Evolutionary conservation across 2,888 invertebrate species (phyloP).

Genomic region (Brachyopa scutellaris): DNA sequence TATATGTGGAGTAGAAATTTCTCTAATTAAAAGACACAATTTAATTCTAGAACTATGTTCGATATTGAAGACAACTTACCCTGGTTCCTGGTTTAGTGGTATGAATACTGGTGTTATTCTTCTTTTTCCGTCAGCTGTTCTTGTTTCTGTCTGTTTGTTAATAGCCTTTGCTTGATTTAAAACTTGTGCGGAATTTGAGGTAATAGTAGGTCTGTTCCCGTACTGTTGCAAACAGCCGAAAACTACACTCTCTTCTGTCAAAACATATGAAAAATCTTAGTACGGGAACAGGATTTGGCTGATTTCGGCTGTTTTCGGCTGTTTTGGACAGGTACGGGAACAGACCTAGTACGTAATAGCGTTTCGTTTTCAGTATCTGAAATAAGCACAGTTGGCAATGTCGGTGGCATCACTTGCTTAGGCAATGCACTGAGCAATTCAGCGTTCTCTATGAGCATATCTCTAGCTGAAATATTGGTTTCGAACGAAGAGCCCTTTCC

Average conservation of each 20-base stretch:
- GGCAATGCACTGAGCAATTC: conserved; percentile 81
- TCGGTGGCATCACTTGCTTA: conserved; percentile 76
- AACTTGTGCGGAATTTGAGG: conserved; percentile 9
- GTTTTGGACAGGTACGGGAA: no score
- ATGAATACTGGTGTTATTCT: conserved; percentile 98
- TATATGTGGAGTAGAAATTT: conserved; percentile 58
- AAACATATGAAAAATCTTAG: no score
- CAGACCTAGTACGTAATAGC: background rate
- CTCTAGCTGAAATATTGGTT: conserved; percentile 83
- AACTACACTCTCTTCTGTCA: no score
- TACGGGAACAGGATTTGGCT: no score
- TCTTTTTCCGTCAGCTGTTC: conserved; percentile 96
- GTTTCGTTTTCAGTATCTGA: background rate
- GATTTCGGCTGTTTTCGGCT: no score
- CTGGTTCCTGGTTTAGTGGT: conserved; percentile 86
- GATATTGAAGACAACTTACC: conserved; percentile 33
- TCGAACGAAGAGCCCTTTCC: conserved; percentile 86
- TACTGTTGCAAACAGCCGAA: no score
- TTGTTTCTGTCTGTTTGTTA: conserved; percentile 96
- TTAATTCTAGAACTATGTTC: no score
- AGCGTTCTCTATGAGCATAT: conserved; percentile 87
- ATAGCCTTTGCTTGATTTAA: conserved; percentile 82
- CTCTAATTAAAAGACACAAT: background rate
- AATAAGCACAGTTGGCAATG: conserved; percentile 70
- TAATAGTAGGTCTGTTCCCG: no score